Base-by-base conservation (phyloP, 1,140 invertebrate genomes). In the Penaeus vannamei region DNA sequence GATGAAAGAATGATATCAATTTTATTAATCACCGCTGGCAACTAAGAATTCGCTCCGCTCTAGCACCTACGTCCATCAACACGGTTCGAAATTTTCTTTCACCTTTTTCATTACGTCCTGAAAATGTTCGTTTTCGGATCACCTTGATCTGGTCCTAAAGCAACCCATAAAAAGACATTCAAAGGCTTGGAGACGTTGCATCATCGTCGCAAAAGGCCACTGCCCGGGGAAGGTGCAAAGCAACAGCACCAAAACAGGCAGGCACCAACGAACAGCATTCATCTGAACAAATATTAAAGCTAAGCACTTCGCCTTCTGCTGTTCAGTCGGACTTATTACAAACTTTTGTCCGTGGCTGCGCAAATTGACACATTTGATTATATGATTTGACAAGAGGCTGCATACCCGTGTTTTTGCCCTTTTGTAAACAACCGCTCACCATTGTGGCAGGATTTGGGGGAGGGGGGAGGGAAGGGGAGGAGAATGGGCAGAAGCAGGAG, bases 331-430 rank as follows among this genome's bases (percentile, higher is more conserved):
- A 46, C 77, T 87, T 81, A 87, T 87, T 81, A 69, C 83, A 26
- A 87, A 87, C 86, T 79, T 60, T 53, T 80, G 86, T 87, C 86
- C 86, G 60, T 82, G 61, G 61, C n/a, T 64, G 17, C 59, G 61
- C 62, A 87, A 87, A 87, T 87, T 72, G 86, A 87, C 77, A 79
- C 22, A 19, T 59, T 20, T 69, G 62, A 64, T 66, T 62, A 87
- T 36, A 69, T 61, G 86, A 87, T 87, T 87, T 87, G 86, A 69
- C 86, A 79, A n/a, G n/a, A 61, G 80, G 62, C 80, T 82, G 62
- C 86, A 87, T 29, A 19, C 46, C 79, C 26, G 46, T 26, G 36
- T 79, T 77, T 86, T 79, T 80, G 26, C 62, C 61, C 22, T 46
- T 66, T 60, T 23, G n/a, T 62, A 64, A 42, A 36, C 60, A 81